These are phyloP conservation scores for Thelaira solivaga DNA, from an alignment of 2,888 invertebrate species.

Conservation along the genomic window DNA sequence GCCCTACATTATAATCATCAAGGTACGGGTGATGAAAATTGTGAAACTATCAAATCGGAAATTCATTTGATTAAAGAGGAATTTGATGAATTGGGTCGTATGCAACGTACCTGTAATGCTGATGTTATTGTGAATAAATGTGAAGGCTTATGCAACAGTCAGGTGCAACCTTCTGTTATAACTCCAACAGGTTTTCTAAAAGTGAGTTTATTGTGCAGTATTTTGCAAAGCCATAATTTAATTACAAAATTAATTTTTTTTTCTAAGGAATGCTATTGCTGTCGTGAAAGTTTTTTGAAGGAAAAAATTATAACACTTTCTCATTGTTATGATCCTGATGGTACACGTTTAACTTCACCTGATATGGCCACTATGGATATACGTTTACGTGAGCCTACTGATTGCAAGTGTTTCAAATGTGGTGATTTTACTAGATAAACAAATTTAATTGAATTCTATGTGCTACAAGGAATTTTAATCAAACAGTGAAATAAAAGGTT, in stretches of 20 bases:
- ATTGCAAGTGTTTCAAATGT: slow-evolving; percentile 94
- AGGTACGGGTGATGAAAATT: slow-evolving; percentile 83
- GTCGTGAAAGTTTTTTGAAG: slow-evolving; percentile 90
- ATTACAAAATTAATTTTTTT: background rate
- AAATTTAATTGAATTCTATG: background rate
- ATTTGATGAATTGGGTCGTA: slow-evolving; percentile 89
- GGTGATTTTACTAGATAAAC: slow-evolving; percentile 87
- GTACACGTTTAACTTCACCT: slow-evolving; percentile 84
- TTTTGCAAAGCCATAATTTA: background rate
- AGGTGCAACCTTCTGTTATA: slow-evolving; percentile 93
- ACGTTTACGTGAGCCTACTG: slow-evolving; percentile 89
- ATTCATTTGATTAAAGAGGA: slow-evolving; percentile 95
- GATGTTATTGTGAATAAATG: slow-evolving; percentile 95
- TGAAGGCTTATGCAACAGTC: slow-evolving; percentile 94
- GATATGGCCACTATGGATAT: slow-evolving; percentile 87
- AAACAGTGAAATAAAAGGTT: background rate
- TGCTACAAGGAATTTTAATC: background rate
- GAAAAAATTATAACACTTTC: slow-evolving; percentile 87
- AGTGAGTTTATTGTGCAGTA: slow-evolving; percentile 67
- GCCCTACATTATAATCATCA: slow-evolving; percentile 71
- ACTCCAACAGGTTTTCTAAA: slow-evolving; percentile 93
- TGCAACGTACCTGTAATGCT: slow-evolving; percentile 91
- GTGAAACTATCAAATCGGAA: slow-evolving; percentile 91
- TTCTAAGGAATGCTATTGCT: slow-evolving; percentile 90
- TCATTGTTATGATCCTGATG: slow-evolving; percentile 94